Evolutionary conservation across 2,888 invertebrate genomes (phyloP), one percentile per base, ranked within the genome.

Genomic region (Andrena marginata): DNA sequence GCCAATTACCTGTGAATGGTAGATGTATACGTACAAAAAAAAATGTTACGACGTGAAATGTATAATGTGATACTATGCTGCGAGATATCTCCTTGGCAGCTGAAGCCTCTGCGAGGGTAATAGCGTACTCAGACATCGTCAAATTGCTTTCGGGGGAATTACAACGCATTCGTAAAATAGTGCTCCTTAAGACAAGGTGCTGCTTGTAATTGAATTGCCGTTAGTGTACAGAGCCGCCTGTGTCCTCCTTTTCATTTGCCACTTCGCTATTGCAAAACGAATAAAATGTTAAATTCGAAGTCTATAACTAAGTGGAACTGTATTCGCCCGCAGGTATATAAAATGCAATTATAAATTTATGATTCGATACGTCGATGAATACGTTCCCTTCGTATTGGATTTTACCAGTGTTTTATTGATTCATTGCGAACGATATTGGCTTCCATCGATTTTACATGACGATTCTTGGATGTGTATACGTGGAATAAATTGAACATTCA

Each of bases 201-300:
- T 67, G 68, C 29, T 31, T 20, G 51, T 67, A 68, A 72, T 77
- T 72, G 48, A 75, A 79, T 70, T 75, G 48, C 63, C 48, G 62
- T 10, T 26, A 62, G 35, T 33, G 60, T 51, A n/a, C 13, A 49
- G 26, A 42, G 26, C 10, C 23, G 6, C 42, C 20, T 20, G 42
- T 63, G 42, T 7, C n/a, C n/a, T n/a, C n/a, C 54, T 42, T 13
- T 10, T 7, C n/a, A n/a, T 29, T 7, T 13, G 33, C 16, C 48
- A 20, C 7, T 49, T 29, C 48, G 13, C 49, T 2, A 35, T 26
- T 48, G 42, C 5, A 10, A 26, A 42, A 20, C 59, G 26, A 59
- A 42, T 20, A 29, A 29, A n/a, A 2, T 29, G 7, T 1, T 20
- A 20, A 1, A 60, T 48, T n/a, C 13, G 59, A 48, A 49, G 42